Conservation (phyloP, 23 tunicate genomes). For the Ciona savignyi region DNA sequence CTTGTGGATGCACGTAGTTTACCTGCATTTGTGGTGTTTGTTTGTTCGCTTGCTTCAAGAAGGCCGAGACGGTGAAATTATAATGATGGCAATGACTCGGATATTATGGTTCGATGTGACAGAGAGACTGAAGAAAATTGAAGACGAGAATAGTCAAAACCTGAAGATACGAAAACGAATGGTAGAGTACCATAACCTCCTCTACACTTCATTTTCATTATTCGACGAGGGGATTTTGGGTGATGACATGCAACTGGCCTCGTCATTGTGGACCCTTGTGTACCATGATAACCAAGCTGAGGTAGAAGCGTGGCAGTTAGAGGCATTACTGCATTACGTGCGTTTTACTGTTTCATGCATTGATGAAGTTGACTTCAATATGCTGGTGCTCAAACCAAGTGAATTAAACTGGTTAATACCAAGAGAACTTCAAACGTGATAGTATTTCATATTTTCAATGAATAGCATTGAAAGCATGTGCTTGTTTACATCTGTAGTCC, state of each 20-base stretch:
- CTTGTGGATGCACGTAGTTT: conserved; percentile 52
- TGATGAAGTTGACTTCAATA: conserved; percentile 1
- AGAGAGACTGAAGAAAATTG: conserved; percentile 28
- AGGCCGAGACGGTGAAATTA: conserved; percentile 65
- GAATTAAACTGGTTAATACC: conserved; percentile 3
- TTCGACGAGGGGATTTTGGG: conserved; percentile 64
- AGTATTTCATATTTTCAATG: background rate
- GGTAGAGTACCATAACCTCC: conserved; percentile 15
- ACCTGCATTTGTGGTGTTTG: conserved; percentile 67
- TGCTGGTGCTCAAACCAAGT: background rate
- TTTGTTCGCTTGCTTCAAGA: conserved; percentile 27
- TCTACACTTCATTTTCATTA: conserved; percentile 26
- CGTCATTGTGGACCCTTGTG: conserved; percentile 49
- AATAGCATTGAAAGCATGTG: too few species aligned
- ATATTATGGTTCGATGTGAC: conserved; percentile 60
- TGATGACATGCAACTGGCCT: conserved; percentile 61
- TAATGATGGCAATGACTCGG: conserved; percentile 22
- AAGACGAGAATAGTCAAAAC: conserved; percentile 39
- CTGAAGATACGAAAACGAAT: conserved; percentile 23
- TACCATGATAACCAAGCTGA: conserved; percentile 17
- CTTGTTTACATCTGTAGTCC: too few species aligned
- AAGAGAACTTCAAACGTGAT: background rate
- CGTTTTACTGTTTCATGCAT: background rate
- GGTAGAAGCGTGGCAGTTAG: conserved; percentile 11
- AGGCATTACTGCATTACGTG: conserved; percentile 7